Conservation (phyloP, 2,113 vertebrate species). For the Pelusios castaneus region DNA sequence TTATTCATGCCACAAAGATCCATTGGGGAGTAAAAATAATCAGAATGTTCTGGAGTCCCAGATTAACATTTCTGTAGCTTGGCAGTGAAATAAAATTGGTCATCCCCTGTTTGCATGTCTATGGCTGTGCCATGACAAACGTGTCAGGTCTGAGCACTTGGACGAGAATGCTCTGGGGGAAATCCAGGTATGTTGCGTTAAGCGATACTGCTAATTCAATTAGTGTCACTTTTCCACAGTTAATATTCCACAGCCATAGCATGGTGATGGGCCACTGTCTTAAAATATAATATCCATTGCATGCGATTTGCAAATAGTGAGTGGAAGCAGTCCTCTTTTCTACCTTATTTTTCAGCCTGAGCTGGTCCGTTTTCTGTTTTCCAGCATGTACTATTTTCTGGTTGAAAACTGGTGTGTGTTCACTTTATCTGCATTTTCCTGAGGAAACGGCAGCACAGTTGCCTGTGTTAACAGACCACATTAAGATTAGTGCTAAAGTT, state of each 20-base stretch:
- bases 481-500: neutral
- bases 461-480: neutral
- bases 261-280: constrained; percentile 12
- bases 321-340: neutral
- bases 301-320: neutral
- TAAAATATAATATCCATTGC: neutral
- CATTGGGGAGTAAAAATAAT: constrained; percentile 23
- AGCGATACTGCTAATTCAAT: constrained; percentile 10
- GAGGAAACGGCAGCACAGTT: neutral
- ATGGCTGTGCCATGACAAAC: constrained; percentile 34
- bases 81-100: constrained; percentile 50
- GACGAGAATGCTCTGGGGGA: constrained; percentile 20
- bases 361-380: neutral
- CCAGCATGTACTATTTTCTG: neutral
- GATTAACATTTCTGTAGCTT: constrained; percentile 63
- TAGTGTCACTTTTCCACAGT: neutral
- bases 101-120: constrained; percentile 50
- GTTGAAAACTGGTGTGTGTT: neutral
- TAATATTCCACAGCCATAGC: neutral
- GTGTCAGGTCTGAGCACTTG: constrained; percentile 46
- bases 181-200: constrained; percentile 36
- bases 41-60: constrained; percentile 57
- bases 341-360: neutral
- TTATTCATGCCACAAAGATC: constrained; percentile 58
- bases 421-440: neutral